These are phyloP conservation scores for Aporophyla nigra DNA, from an alignment of 2,888 invertebrate species.

Conservation along the genomic window DNA sequence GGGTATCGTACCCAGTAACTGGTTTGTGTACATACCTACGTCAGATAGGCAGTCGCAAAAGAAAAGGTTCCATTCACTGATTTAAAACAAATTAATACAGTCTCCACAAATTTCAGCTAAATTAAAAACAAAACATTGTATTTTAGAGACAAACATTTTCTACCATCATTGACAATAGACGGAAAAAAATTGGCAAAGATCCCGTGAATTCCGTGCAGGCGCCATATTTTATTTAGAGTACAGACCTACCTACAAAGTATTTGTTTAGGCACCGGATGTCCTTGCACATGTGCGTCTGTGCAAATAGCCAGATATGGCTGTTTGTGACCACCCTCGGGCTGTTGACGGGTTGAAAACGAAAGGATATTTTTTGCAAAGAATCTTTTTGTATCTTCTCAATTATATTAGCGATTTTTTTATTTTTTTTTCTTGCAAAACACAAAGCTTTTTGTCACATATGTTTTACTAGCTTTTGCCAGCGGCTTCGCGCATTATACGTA, in stretches of 20 bases:
- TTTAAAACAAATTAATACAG: too few species aligned
- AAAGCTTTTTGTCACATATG: too few species aligned
- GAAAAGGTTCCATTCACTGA: too few species aligned
- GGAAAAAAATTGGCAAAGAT: conserved; percentile 60
- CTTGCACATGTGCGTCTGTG: conserved; percentile 56
- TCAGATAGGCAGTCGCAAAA: too few species aligned
- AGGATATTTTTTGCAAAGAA: conserved; percentile 3
- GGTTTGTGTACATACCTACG: too few species aligned
- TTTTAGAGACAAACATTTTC: conserved; percentile 12
- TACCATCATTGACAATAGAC: background rate
- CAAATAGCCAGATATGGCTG: conserved; percentile 43
- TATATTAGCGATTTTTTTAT: background rate
- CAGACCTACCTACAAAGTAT: conserved; percentile 41
- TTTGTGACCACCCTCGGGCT: conserved; percentile 59
- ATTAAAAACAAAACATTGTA: background rate
- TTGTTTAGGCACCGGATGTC: conserved; percentile 68
- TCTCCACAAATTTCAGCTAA: too few species aligned
- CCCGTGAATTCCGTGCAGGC: conserved; percentile 20
- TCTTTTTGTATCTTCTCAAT: background rate
- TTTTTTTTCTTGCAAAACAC: background rate
- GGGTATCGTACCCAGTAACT: too few species aligned
- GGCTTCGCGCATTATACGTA: too few species aligned
- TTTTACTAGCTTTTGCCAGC: too few species aligned
- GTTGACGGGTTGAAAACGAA: conserved; percentile 39
- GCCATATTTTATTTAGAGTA: conserved; percentile 55